Conservation (phyloP, 2,797 vertebrate genomes). For the Apogon hyalosoma region DNA sequence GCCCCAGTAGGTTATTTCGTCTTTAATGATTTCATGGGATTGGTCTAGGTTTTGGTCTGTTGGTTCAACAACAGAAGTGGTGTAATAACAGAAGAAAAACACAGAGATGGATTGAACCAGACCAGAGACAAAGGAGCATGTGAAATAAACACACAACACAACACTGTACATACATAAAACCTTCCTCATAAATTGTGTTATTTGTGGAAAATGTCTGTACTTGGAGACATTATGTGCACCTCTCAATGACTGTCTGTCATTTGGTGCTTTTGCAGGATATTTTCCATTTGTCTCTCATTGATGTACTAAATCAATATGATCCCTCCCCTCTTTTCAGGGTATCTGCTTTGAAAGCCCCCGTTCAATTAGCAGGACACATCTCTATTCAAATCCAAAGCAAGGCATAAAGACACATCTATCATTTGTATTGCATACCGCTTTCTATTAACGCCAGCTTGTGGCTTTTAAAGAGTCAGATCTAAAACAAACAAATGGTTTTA, state of each 20-base stretch:
- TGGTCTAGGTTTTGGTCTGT: constrained; percentile 45
- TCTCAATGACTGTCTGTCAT: constrained; percentile 66
- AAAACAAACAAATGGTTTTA: constrained; percentile 70
- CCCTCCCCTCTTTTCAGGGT: constrained; percentile 41
- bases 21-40: constrained; percentile 39
- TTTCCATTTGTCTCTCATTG: constrained; percentile 71
- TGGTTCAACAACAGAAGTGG: constrained; percentile 53
- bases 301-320: constrained; percentile 62
- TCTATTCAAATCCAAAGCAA: constrained; percentile 67
- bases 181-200: constrained; percentile 51
- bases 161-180: constrained; percentile 16
- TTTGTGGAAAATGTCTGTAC: constrained; percentile 57
- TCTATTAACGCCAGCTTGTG: constrained; percentile 65
- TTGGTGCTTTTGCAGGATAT: constrained; percentile 61
- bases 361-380: constrained; percentile 70
- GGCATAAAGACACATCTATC: constrained; percentile 68
- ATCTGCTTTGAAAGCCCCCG: constrained; percentile 72
- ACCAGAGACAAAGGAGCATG: constrained; percentile 44
- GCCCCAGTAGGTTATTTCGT: constrained; percentile 9
- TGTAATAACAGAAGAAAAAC: constrained; percentile 55
- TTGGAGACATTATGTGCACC: constrained; percentile 63
- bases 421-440: constrained; percentile 66
- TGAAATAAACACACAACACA: constrained; percentile 20
- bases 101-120: constrained; percentile 50
- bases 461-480: constrained; percentile 72